Conservation (phyloP, 2,888 invertebrate genomes). For the Deilephila porcellus region DNA sequence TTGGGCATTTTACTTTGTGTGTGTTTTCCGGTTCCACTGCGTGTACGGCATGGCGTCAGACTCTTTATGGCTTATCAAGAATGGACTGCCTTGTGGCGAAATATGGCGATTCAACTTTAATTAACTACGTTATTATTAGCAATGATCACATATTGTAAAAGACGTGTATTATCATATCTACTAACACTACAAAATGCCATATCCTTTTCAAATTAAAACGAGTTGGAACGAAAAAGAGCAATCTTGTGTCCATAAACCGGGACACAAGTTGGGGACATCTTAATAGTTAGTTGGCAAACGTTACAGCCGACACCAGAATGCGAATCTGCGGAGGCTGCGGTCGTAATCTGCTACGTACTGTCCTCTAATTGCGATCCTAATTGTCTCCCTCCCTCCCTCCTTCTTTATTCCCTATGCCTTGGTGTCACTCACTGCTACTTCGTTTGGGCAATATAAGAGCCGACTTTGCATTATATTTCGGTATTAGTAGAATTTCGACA, state of each 20-base stretch:
- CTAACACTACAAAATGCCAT: not conserved
- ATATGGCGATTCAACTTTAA: no score
- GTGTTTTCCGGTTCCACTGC: no score
- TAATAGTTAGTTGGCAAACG: slow-evolving; percentile 81
- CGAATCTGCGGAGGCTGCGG: slow-evolving; percentile 70
- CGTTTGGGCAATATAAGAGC: slow-evolving; percentile 17
- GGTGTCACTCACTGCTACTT: slow-evolving; percentile 43
- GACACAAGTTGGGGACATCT: slow-evolving; percentile 57
- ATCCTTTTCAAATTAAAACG: slow-evolving; percentile 4
- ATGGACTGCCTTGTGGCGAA: no score
- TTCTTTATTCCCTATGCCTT: slow-evolving; percentile 62
- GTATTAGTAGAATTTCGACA: no score
- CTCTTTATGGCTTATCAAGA: no score
- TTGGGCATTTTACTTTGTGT: no score
- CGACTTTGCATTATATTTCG: no score
- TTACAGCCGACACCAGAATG: slow-evolving; percentile 71
- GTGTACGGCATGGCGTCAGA: no score
- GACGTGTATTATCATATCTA: no score
- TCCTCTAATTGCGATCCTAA: slow-evolving; percentile 84
- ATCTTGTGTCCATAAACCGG: slow-evolving; percentile 30
- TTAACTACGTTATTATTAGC: no score
- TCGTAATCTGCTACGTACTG: slow-evolving; percentile 83
- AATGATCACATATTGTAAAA: no score
- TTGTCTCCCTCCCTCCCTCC: slow-evolving; percentile 65
- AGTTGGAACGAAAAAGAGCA: slow-evolving; percentile 26